Evolutionary conservation across 1,140 invertebrate genomes (phyloP), one percentile per base, ranked within the genome.

Genomic region (Brachionus paranguensis): DNA sequence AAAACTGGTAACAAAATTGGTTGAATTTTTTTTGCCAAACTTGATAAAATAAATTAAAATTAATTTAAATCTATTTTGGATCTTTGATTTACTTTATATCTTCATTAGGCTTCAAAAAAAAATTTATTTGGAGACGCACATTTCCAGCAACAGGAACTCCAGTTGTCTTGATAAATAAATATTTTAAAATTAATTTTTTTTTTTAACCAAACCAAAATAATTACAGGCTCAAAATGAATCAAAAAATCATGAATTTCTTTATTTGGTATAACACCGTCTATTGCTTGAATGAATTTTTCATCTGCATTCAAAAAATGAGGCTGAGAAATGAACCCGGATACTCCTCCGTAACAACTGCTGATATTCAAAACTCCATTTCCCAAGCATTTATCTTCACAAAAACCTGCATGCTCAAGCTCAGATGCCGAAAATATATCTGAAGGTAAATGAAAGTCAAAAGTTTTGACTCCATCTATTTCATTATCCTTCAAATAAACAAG

Each of bases 251-350:
- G 79, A 10, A 68, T 24, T 33, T 65, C 1, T 45, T 37, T 3
- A 29, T 83, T 27, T 53, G 81, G 81, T 50, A n/a, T 3, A 2
- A 83, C 0, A 24, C 79, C 79, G 17, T 83, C n/a, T 24, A 83
- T 7, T 7, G 41, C 8, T 37, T 83, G 20, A 47, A 41, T 7
- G 53, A 68, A 70, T 37, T 70, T 68, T 33, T 83, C 68, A 70
- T 68, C 81, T 37, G 81, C 81, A 53, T 83, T 68, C 29, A 83
- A n/a, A 83, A 83, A 68, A 83, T 83, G 81, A 20, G 81, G 81
- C 37, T 68, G 60, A 8, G 81, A 83, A 17, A 83, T 70, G 20
- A 83, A 70, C 1, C 60, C 60, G 4, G 81, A 68, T 20, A 68
- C 64, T 47, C 81, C 81, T 41, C 60, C 60, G 27, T 68, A 68